Base-by-base conservation (phyloP, 2,888 invertebrate species). In the Agrenia bidenticulata region DNA sequence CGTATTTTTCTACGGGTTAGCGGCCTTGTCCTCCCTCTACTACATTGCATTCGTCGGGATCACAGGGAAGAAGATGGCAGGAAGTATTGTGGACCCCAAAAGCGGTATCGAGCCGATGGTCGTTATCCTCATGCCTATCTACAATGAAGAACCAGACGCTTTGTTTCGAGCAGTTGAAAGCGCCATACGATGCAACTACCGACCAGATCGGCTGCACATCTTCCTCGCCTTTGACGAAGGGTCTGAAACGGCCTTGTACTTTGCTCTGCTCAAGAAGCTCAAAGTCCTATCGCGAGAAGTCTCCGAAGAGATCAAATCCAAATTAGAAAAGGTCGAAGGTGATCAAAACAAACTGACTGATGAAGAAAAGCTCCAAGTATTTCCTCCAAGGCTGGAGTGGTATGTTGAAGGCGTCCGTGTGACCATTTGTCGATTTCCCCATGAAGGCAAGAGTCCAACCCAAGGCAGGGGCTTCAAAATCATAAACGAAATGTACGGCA, bases 191-290 rank as follows among this genome's bases (percentile, higher is more conserved):
- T 64, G 64, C 37, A 62, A 70, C 45, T 70, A 70, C 41, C 60
- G 62, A 2, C 7, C 60, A 1, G 56, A 65, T 1, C 54, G 62
- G 19, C 67, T 62, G 42, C 70, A 70, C 39, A 24, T 67, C 9
- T 70, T 67, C 57, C 39, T 70, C 1, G 60, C 67, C 42, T 70
- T 70, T 58, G 70, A 70, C 27, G 64, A 70, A 26, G 62, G 41
- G 2, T 19, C 39, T 1, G 70, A 70, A 57, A 56, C 70, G 13
- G 17, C 41, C 1, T 24, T 70, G n/a, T 70, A 64, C 23, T 63
- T 67, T 27, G 49, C 60, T 5, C 54, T 67, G 1, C 24, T 67
- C 17, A 60, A 61, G 53, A 58, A 64, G 45, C 57, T 70, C 15
- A 42, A 45, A 37, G 50, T 65, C 15, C 51, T 68, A 11, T 61